Evolutionary conservation across 1,140 invertebrate genomes (phyloP).

Genomic region (Steinernema khuongi): DNA sequence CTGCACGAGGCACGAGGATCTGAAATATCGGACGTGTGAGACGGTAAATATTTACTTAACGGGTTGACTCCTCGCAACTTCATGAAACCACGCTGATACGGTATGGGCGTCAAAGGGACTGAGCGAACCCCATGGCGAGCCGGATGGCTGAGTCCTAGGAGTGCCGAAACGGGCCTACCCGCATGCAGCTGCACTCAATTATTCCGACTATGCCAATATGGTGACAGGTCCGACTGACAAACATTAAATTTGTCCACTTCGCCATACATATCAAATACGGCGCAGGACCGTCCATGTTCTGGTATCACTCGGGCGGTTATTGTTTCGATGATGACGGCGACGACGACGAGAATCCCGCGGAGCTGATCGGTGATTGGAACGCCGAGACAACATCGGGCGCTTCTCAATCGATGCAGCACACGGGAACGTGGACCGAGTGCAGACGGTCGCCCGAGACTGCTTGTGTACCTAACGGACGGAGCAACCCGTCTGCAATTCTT

Average conservation of each 20-base stretch:
- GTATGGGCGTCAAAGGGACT: too few species aligned
- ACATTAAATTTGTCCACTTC: slow-evolving; percentile 8
- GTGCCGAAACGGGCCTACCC: too few species aligned
- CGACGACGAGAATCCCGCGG: not conserved
- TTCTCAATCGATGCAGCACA: slow-evolving; percentile 1
- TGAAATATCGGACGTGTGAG: not conserved
- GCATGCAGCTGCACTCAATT: not conserved
- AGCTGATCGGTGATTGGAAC: not conserved
- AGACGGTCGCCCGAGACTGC: slow-evolving; percentile 1
- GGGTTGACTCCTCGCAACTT: too few species aligned
- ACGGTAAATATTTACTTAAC: too few species aligned
- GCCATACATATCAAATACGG: not conserved
- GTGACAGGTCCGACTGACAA: not conserved
- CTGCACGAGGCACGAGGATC: not conserved
- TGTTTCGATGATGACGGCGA: not conserved
- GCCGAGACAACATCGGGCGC: not conserved
- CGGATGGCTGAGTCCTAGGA: too few species aligned
- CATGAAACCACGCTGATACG: too few species aligned
- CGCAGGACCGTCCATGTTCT: not conserved
- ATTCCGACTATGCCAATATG: slow-evolving; percentile 7
- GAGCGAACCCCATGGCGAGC: too few species aligned
- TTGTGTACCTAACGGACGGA: slow-evolving; percentile 9
- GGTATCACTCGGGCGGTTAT: not conserved
- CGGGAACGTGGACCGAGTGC: not conserved
- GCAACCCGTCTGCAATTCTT: not conserved